A percentile compares a stretch with the other conserved stretches of the same genome.
phyloP scores from a whole-genome alignment of 2,888 invertebrate species.

The Colostygia pectinataria region DNA sequence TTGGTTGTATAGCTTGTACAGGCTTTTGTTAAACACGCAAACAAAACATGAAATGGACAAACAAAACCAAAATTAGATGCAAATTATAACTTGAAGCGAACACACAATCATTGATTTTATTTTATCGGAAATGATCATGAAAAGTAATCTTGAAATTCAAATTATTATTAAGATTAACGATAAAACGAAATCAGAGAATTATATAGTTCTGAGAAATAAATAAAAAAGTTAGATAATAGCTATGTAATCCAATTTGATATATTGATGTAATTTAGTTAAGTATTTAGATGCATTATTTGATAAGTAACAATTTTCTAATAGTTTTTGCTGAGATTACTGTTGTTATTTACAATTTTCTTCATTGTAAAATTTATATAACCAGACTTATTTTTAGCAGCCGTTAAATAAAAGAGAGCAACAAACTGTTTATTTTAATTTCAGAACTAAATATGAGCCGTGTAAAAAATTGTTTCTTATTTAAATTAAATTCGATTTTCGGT shows the following conservation, averaged over 20 bases:
- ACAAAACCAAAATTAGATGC: conserved; percentile 57
- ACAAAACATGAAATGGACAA: conserved; percentile 59
- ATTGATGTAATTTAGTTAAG: too few relatives aligned
- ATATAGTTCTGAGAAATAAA: too few relatives aligned
- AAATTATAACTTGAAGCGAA: conserved; percentile 60
- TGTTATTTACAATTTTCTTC: too few relatives aligned
- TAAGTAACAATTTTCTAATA: conserved; percentile 1
- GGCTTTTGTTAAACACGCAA: conserved; percentile 78
- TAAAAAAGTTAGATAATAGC: not conserved
- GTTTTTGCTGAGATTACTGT: too few relatives aligned
- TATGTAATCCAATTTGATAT: too few relatives aligned
- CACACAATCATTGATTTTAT: conserved; percentile 11
- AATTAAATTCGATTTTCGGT: not conserved
- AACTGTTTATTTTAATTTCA: too few relatives aligned
- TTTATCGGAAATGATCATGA: not conserved
- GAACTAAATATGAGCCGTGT: too few relatives aligned
- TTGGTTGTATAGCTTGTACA: conserved; percentile 79
- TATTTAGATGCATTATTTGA: too few relatives aligned
- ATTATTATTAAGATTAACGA: not conserved
- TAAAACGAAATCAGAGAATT: conserved; percentile 4
- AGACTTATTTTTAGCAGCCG: too few relatives aligned
- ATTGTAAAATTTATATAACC: too few relatives aligned
- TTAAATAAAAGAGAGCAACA: too few relatives aligned
- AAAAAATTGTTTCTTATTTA: conserved; percentile 5
- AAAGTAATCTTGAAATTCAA: too few relatives aligned